phyloP scores from a whole-genome alignment of 2,888 invertebrate species.

The Aspidiotus rigidus region DNA sequence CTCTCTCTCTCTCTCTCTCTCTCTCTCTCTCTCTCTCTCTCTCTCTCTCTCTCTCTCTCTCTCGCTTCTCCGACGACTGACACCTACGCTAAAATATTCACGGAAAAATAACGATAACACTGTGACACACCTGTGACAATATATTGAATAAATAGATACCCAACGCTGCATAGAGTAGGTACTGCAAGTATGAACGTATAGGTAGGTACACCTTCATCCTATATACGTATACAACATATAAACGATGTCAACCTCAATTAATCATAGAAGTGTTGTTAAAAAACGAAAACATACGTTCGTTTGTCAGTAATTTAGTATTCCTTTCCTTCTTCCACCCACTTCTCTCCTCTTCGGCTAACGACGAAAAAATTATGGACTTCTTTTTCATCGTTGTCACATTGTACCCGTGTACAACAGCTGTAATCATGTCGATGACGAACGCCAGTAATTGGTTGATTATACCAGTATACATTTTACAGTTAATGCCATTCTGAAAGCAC shows the following conservation, averaged over 20 bases:
- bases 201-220: too few species aligned
- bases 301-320: not conserved
- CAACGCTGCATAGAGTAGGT: not conserved
- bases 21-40: too few species aligned
- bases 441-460: too few species aligned
- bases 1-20: not conserved
- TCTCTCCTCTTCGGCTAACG: too few species aligned
- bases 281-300: not conserved
- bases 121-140: slow-evolving; percentile 1
- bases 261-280: not conserved
- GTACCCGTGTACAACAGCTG: too few species aligned
- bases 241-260: slow-evolving; percentile 1
- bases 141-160: not conserved
- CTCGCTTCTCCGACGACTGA: not conserved
- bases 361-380: too few species aligned
- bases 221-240: not conserved
- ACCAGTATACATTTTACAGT: too few species aligned
- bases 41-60: not conserved
- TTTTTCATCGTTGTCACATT: too few species aligned
- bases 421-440: too few species aligned
- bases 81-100: slow-evolving; percentile 3
- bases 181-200: too few species aligned
- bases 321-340: too few species aligned
- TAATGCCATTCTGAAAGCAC: too few species aligned
- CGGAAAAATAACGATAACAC: not conserved